Evolutionary conservation across 2,113 vertebrate genomes (phyloP).

Genomic region (Nycticebus coucang): DNA sequence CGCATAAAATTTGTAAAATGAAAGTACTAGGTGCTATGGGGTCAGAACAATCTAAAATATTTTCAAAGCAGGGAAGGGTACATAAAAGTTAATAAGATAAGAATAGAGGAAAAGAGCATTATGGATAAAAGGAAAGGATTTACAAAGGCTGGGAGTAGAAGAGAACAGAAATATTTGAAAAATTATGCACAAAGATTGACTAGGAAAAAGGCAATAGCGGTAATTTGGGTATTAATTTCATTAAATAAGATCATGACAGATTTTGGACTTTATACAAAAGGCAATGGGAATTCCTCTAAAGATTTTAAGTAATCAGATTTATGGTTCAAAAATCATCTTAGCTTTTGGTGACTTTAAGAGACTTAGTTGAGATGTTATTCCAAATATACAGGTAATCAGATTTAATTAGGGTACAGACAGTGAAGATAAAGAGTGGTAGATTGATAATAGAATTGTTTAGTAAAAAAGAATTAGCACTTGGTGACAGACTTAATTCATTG

Average conservation of each 20-base stretch:
- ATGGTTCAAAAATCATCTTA: not conserved
- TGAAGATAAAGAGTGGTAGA: not conserved
- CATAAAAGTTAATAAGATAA: not conserved
- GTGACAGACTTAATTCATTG: not conserved
- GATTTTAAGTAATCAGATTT: not conserved
- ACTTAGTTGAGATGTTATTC: not conserved
- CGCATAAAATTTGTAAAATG: not conserved
- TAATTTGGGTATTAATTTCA: not conserved
- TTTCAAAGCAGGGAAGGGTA: not conserved
- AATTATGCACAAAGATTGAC: not conserved
- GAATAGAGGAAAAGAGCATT: not conserved
- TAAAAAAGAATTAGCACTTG: not conserved
- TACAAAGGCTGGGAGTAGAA: not conserved
- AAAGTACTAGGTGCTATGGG: not conserved
- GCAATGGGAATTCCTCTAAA: not conserved
- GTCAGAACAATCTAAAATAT: not conserved
- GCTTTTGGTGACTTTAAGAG: not conserved
- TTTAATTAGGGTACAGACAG: not conserved
- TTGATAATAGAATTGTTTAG: not conserved
- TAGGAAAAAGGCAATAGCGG: not conserved
- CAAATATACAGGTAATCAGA: not conserved
- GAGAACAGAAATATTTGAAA: not conserved
- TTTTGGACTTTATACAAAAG: not conserved
- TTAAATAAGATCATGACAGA: not conserved
- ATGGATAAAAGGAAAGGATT: not conserved